Conservation (phyloP, 2,113 vertebrate species). For the Hypanus sabinus region DNA sequence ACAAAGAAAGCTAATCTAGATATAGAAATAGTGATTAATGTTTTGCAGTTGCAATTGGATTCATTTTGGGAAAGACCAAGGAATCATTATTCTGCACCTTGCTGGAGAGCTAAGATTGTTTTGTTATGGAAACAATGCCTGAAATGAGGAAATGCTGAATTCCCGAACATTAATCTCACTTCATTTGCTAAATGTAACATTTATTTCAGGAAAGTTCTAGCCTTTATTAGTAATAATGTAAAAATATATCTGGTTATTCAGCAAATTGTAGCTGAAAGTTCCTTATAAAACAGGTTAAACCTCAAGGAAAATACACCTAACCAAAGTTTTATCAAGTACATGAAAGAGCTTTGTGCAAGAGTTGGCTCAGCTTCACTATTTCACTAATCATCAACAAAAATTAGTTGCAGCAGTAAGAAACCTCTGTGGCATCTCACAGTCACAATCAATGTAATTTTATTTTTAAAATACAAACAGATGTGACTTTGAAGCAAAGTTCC, state of each 20-base stretch:
- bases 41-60: background rate
- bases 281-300: background rate
- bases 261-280: background rate
- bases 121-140: background rate
- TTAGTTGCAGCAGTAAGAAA: background rate
- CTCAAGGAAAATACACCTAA: background rate
- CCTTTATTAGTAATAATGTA: background rate
- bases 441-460: background rate
- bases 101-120: background rate
- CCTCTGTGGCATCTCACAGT: background rate
- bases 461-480: conserved; percentile 32
- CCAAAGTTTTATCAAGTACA: background rate
- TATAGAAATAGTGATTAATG: background rate
- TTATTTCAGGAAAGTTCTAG: background rate
- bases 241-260: background rate
- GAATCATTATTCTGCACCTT: background rate
- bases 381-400: background rate
- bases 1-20: background rate
- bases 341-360: background rate
- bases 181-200: background rate
- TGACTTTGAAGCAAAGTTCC: background rate
- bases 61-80: background rate
- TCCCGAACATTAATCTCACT: background rate
- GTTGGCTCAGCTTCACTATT: background rate
- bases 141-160: background rate